Conservation (phyloP, 1,140 invertebrate genomes). For the Caenorhabditis elegans region WBcel235 BX284603.4:7374501-7375000, state of each 20-base stretch:
- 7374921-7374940: not conserved
- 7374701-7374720: slow-evolving; percentile 62
- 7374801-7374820: too few species aligned
- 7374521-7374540: slow-evolving; percentile 65
- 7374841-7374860: too few species aligned
- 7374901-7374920: too few species aligned
- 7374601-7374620: slow-evolving; percentile 56
- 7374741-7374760: not conserved
- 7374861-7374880: too few species aligned
- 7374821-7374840: too few species aligned
- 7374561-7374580: slow-evolving; percentile 37
- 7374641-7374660: slow-evolving; percentile 58
- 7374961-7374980: too few species aligned
- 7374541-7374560: slow-evolving; percentile 66
- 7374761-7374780: not conserved
- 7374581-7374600: not conserved
- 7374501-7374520: slow-evolving; percentile 65
- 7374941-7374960: too few species aligned
- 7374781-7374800: not conserved
- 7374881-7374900: too few species aligned
- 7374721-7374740: slow-evolving; percentile 45
- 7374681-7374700: slow-evolving; percentile 67
- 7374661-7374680: slow-evolving; percentile 60
- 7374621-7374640: slow-evolving; percentile 66
- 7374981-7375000: not conserved